Conservation (phyloP, 2,888 invertebrate genomes). For the Synanthedon tipuliformis region DNA sequence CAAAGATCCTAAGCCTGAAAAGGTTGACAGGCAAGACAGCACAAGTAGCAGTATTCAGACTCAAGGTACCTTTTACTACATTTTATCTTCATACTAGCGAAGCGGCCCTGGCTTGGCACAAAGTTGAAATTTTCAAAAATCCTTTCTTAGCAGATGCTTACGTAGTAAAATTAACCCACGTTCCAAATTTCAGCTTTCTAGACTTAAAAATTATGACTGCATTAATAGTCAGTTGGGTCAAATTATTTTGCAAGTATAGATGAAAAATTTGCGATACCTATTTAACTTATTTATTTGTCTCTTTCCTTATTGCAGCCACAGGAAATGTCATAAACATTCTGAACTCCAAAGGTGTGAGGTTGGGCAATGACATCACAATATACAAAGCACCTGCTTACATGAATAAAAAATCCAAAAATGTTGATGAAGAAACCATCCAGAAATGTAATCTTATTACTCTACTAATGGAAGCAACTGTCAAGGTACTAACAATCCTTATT, state of each 20-base stretch:
- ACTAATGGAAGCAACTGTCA: slow-evolving; percentile 42
- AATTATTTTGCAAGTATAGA: too few species aligned
- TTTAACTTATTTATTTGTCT: too few species aligned
- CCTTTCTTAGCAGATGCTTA: too few species aligned
- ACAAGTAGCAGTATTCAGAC: slow-evolving; percentile 4
- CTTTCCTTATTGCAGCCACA: slow-evolving; percentile 33
- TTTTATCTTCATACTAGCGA: too few species aligned
- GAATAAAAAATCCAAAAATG: slow-evolving; percentile 12
- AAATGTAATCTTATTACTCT: slow-evolving; percentile 40
- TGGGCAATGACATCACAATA: slow-evolving; percentile 51
- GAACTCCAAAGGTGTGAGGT: slow-evolving; percentile 49
- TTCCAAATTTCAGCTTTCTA: too few species aligned
- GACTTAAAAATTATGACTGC: too few species aligned
- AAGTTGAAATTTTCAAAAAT: too few species aligned
- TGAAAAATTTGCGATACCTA: too few species aligned
- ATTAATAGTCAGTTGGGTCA: too few species aligned
- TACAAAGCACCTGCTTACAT: slow-evolving; percentile 37
- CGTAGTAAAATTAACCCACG: too few species aligned
- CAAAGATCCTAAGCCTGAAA: slow-evolving; percentile 12
- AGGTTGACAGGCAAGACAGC: slow-evolving; percentile 9
- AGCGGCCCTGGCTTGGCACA: too few species aligned
- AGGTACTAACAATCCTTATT: slow-evolving; percentile 22
- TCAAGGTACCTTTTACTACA: background rate
- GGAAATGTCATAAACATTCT: slow-evolving; percentile 64
- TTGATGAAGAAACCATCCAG: slow-evolving; percentile 29